phyloP scores from a whole-genome alignment of 2,888 invertebrate species.

The Troides oblongomaculatus region DNA sequence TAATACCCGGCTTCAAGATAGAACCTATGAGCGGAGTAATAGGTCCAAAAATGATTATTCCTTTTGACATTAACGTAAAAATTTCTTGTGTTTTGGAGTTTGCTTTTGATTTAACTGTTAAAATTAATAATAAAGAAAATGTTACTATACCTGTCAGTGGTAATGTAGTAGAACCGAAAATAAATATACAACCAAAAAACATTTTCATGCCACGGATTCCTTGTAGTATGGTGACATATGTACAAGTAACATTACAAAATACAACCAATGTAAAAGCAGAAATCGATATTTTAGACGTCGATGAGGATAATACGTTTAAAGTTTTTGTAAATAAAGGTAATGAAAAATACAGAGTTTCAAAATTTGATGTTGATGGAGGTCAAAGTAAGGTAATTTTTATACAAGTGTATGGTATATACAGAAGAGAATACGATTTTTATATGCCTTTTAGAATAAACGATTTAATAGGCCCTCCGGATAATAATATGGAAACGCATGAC shows the following conservation, averaged over 20 bases:
- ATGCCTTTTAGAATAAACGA: slow-evolving; percentile 81
- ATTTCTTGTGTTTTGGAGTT: slow-evolving; percentile 68
- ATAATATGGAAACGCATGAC: slow-evolving; percentile 53
- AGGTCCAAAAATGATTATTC: slow-evolving; percentile 70
- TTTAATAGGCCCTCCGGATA: slow-evolving; percentile 77
- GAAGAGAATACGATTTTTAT: slow-evolving; percentile 77
- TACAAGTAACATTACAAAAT: slow-evolving; percentile 67
- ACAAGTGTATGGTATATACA: slow-evolving; percentile 60
- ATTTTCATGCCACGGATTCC: slow-evolving; percentile 75
- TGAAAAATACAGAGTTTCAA: slow-evolving; percentile 55
- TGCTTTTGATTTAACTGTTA: slow-evolving; percentile 57
- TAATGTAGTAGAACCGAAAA: slow-evolving; percentile 72
- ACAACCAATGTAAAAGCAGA: slow-evolving; percentile 48
- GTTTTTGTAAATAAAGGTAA: slow-evolving; percentile 58
- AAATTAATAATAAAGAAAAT: slow-evolving; percentile 71
- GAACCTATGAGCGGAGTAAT: slow-evolving; percentile 76
- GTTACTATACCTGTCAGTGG: slow-evolving; percentile 66
- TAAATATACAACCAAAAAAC: slow-evolving; percentile 70
- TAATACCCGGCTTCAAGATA: slow-evolving; percentile 68
- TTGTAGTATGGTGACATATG: slow-evolving; percentile 58
- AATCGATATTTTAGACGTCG: slow-evolving; percentile 56
- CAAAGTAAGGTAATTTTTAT: slow-evolving; percentile 63
- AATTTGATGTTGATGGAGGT: slow-evolving; percentile 59
- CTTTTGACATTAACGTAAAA: slow-evolving; percentile 66
- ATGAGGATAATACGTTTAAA: slow-evolving; percentile 63